Conservation (phyloP, 2,113 vertebrate genomes). For the Coregonus clupeaformis region DNA sequence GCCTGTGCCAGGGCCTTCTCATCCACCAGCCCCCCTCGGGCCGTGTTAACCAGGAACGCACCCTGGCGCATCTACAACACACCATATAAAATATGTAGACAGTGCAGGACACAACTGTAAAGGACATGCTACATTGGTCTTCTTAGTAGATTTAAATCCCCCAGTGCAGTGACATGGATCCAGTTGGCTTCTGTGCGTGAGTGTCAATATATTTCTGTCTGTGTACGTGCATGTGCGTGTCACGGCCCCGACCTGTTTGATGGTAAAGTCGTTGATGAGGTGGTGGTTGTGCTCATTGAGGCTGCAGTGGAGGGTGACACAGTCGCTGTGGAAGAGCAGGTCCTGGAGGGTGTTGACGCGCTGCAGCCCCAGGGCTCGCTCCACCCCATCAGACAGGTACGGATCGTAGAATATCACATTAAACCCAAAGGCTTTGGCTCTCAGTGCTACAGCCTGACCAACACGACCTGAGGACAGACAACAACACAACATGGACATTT, state of each 20-base stretch:
- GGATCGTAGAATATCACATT: conserved; percentile 98
- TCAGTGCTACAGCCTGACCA: conserved; percentile 92
- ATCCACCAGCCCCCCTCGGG: conserved; percentile 95
- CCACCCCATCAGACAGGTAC: conserved; percentile 93
- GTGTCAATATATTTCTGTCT: too few species aligned
- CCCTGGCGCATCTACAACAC: conserved; percentile 92
- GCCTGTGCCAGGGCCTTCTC: conserved; percentile 98
- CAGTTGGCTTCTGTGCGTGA: too few species aligned
- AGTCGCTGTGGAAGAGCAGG: conserved; percentile 97
- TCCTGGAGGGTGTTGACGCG: conserved; percentile 96
- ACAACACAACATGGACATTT: conserved; percentile 14
- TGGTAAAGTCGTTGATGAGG: conserved; percentile 98
- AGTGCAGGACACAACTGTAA: neutral
- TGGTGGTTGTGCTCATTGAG: conserved; percentile 99
- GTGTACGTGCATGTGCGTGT: neutral
- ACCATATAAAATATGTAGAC: neutral
- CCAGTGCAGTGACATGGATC: too few species aligned
- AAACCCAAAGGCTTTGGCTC: conserved; percentile 97
- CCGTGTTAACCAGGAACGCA: conserved; percentile 97
- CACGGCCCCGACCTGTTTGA: conserved; percentile 87
- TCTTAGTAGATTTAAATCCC: neutral
- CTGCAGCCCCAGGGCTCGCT: conserved; percentile 93
- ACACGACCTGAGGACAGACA: conserved; percentile 81
- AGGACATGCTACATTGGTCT: neutral
- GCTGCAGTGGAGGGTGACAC: conserved; percentile 96